phyloP scores from a whole-genome alignment of 2,888 invertebrate genomes.

The Amphiduros pacificus region DNA sequence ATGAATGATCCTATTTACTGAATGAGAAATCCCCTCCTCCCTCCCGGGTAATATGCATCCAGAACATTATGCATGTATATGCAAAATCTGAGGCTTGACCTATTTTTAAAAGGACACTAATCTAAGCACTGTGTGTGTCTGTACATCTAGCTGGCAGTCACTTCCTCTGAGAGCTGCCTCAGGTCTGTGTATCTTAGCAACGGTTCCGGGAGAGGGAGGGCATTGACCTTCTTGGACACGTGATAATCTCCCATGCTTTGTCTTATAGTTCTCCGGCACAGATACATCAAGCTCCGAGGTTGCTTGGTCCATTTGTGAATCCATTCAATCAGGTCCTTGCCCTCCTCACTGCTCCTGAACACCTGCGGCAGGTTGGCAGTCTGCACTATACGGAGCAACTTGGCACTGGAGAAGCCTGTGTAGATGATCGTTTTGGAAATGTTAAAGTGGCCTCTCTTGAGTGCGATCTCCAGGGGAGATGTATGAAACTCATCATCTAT shows the following conservation, averaged over 20 bases:
- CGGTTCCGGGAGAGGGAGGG: background rate
- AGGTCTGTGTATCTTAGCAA: constrained; percentile 1
- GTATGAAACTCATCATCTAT: constrained; percentile 12
- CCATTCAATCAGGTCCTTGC: constrained; percentile 3
- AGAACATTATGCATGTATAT: too few species aligned
- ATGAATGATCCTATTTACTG: too few species aligned
- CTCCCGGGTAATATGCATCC: too few species aligned
- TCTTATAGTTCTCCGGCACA: background rate
- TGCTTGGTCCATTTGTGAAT: constrained; percentile 1
- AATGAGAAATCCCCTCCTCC: too few species aligned
- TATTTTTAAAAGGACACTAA: too few species aligned
- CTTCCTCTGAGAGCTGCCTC: too few species aligned
- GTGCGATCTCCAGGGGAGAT: constrained; percentile 11
- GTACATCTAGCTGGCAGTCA: too few species aligned
- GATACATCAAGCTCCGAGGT: background rate
- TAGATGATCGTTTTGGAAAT: constrained; percentile 1
- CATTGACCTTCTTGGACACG: background rate
- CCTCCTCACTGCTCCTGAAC: background rate
- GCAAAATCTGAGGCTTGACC: too few species aligned
- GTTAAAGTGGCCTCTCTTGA: constrained; percentile 4
- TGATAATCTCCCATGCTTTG: background rate
- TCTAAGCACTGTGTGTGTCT: too few species aligned
- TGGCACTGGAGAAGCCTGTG: background rate
- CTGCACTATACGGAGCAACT: constrained; percentile 1
- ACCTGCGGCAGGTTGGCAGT: constrained; percentile 7